Evolutionary conservation across 2,113 vertebrate species (phyloP), one percentile per base, ranked within the genome.

Genomic region (Raphicerus campestris): DNA sequence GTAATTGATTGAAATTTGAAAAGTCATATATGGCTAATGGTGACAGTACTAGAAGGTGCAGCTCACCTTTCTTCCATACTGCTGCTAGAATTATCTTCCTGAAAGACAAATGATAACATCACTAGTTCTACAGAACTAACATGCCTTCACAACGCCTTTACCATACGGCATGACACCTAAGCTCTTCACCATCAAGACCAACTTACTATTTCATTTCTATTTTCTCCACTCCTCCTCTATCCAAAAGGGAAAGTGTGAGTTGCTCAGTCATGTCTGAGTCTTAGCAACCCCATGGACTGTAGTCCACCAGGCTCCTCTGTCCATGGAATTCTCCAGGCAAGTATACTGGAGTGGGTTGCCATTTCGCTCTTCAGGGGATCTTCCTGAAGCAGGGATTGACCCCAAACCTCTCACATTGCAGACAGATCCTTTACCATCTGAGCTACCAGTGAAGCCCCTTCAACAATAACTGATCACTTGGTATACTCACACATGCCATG

Each of bases 1-100:
- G 55, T 58, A 89, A 84, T 24, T 89, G 70, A 51, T 26, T 81
- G 49, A n/a, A 63, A 89, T 47, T 45, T 93, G 53, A 96, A 77
- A 35, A 81, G 35, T 17, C 26, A 93, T 32, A 5, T 20, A 8
- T 58, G 9, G 14, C 83, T 86, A 30, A 53, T n/a, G 28, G 28
- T 19, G 70, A 92, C 1, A 60, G 4, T 55, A 78, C 14, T 47
- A 3, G 17, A 56, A 10, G 93, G 30, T 13, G 3, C 14, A 89
- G 30, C 6, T 66, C 75, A 63, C 56, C 2, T 39, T 53, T 24
- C 51, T 83, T 84, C 83, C 30, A 80, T 20, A 16, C 26, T 83
- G 42, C 15, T 51, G 20, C 73, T 28, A 85, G 49, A 87, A 81
- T 85, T n/a, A 61, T 13, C 8, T 84, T 96, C 24, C 24, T 49